Evolutionary conservation across 2,888 invertebrate species (phyloP).

Genomic region (Xestia xanthographa): DNA sequence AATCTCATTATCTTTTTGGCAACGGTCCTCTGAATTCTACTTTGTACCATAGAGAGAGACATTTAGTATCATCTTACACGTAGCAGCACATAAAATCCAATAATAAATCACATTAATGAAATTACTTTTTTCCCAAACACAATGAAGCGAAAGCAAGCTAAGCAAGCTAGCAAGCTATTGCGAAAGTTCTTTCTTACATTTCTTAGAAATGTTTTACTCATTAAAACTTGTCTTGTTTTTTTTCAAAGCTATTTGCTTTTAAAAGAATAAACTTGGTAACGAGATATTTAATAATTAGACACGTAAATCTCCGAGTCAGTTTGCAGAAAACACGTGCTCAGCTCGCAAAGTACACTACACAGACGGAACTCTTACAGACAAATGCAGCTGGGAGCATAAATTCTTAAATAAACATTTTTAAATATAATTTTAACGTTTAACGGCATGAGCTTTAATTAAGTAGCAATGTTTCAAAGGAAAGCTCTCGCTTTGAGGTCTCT

Average conservation of each 20-base stretch:
- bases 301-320: slow-evolving; percentile 51
- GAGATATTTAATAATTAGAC: slow-evolving; percentile 57
- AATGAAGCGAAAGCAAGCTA: too few relatives aligned
- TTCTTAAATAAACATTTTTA: slow-evolving; percentile 69
- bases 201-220: slow-evolving; percentile 55
- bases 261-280: slow-evolving; percentile 49
- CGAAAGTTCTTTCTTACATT: slow-evolving; percentile 44
- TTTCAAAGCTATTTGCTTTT: slow-evolving; percentile 46
- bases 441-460: slow-evolving; percentile 79
- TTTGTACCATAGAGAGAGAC: slow-evolving; percentile 2
- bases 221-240: slow-evolving; percentile 55
- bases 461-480: slow-evolving; percentile 83
- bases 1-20: slow-evolving; percentile 62
- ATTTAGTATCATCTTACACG: slow-evolving; percentile 38
- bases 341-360: slow-evolving; percentile 44
- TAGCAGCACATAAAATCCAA: slow-evolving; percentile 24
- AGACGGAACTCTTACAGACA: slow-evolving; percentile 52
- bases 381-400: slow-evolving; percentile 59
- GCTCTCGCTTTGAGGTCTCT: slow-evolving; percentile 83
- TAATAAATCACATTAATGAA: slow-evolving; percentile 51
- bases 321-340: slow-evolving; percentile 53
- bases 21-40: slow-evolving; percentile 34
- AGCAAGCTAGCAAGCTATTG: too few relatives aligned
- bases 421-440: slow-evolving; percentile 65
- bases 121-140: slow-evolving; percentile 47